These are phyloP conservation scores for Tragelaphus scriptus DNA, from an alignment of 2,113 vertebrate genomes.

Conservation along the genomic window DNA sequence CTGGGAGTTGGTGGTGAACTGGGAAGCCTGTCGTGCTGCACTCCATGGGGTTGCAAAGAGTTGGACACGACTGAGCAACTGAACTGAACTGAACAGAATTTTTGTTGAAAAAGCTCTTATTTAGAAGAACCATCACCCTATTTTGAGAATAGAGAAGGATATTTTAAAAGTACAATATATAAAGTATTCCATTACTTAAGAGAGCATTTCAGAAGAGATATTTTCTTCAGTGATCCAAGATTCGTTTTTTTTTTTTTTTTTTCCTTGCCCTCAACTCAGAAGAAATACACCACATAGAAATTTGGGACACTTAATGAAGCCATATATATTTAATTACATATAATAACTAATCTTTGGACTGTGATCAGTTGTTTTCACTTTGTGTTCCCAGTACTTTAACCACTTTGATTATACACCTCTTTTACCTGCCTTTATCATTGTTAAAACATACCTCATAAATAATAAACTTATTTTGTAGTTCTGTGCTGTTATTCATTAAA, in stretches of 20 bases:
- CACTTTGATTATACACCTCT: background rate
- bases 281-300: background rate
- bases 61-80: rapidly evolving
- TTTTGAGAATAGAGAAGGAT: background rate
- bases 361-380: background rate
- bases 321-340: background rate
- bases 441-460: background rate
- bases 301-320: background rate
- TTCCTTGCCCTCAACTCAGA: background rate
- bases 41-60: background rate
- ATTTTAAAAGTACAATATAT: background rate
- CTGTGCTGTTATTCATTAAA: background rate
- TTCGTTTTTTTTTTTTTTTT: background rate
- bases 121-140: background rate
- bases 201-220: background rate
- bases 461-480: background rate
- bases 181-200: background rate
- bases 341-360: background rate
- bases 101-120: background rate
- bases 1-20: background rate
- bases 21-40: background rate
- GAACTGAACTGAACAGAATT: background rate
- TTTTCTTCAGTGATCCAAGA: background rate
- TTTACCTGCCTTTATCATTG: background rate
- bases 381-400: background rate